Conservation (phyloP, 53 echinoderm and acorn worm genomes). For the Apostichopus leukothele region DNA sequence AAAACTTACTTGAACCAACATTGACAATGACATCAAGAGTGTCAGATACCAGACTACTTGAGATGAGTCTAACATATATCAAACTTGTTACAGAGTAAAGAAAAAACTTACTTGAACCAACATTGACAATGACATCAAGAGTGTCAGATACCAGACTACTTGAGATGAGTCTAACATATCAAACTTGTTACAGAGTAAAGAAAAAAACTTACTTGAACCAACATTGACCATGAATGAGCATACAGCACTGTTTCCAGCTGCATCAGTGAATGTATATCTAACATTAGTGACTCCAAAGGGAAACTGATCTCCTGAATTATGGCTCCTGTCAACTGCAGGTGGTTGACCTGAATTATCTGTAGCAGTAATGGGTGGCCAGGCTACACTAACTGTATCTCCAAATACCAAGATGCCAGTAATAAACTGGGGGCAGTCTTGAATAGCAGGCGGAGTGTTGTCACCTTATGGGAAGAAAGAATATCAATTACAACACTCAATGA, state of each 20-base stretch:
- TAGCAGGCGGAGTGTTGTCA: constrained; percentile 51
- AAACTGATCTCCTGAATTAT: constrained; percentile 7
- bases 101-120: too few relatives aligned
- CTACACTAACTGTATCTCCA: neutral
- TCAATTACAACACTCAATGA: too few relatives aligned
- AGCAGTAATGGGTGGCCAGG: constrained; percentile 34
- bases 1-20: neutral
- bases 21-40: neutral
- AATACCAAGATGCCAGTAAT: neutral
- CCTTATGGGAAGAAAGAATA: neutral
- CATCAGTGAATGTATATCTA: constrained; percentile 42
- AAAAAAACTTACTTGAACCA: neutral
- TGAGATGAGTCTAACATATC: too few relatives aligned
- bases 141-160: too few relatives aligned
- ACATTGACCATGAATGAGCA: constrained; percentile 38
- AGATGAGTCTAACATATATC: too few relatives aligned
- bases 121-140: too few relatives aligned
- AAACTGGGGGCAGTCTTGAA: constrained; percentile 50
- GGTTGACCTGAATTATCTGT: constrained; percentile 36
- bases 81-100: too few relatives aligned
- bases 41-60: too few relatives aligned
- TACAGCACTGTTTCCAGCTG: neutral
- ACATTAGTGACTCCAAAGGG: constrained; percentile 38
- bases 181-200: too few relatives aligned
- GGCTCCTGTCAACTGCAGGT: neutral